A percentile compares a stretch with the other conserved stretches of the same genome.
Evolutionary conservation across 2,797 vertebrate species (phyloP).

Genomic region (Cichlasoma orientale): DNA sequence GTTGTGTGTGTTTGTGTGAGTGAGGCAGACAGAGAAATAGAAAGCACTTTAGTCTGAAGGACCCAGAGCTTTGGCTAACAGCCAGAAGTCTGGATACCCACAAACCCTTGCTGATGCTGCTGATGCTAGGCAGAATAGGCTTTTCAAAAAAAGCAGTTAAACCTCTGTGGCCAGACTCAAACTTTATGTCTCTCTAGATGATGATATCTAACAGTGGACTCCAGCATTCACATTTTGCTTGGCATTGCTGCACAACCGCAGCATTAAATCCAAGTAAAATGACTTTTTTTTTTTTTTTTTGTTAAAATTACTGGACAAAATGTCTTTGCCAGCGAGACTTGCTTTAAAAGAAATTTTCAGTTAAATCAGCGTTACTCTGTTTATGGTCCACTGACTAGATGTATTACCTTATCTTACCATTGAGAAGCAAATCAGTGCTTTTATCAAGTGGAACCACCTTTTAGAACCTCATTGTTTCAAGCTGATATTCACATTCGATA

Average conservation of each 20-base stretch:
- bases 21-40: constrained; percentile 18
- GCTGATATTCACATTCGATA: constrained; percentile 47
- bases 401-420: constrained; percentile 6
- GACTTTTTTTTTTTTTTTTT: background rate
- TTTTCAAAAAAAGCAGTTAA: constrained; percentile 21
- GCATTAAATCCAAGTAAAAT: background rate
- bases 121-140: constrained; percentile 43
- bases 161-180: constrained; percentile 20
- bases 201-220: background rate
- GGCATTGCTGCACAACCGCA: background rate
- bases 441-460: constrained; percentile 26
- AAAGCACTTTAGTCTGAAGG: constrained; percentile 43
- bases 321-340: background rate
- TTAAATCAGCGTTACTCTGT: constrained; percentile 20
- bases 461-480: constrained; percentile 33
- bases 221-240: background rate
- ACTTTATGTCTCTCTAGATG: constrained; percentile 3
- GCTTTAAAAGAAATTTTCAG: background rate
- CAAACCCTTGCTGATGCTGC: constrained; percentile 42
- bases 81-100: constrained; percentile 50
- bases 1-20: constrained; percentile 15
- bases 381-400: constrained; percentile 21
- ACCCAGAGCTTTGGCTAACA: constrained; percentile 34
- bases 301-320: background rate
- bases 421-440: constrained; percentile 30